Conservation (phyloP, 2,113 vertebrate species). For the Neolamprologus variostigma region DNA sequence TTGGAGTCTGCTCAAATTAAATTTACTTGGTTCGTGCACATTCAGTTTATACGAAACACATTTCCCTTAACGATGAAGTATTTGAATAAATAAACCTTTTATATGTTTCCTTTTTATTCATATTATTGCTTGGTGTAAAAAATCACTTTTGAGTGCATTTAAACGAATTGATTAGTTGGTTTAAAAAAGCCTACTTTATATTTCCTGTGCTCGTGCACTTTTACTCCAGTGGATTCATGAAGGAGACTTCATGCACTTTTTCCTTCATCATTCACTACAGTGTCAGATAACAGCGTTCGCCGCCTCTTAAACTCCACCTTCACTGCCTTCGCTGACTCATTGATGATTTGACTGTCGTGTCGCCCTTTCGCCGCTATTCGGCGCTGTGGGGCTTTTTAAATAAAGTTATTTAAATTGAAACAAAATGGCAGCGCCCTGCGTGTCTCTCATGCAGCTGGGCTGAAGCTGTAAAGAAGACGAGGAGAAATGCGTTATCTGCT, state of each 20-base stretch:
- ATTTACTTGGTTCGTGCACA: neutral
- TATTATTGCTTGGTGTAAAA: neutral
- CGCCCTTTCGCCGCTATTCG: neutral
- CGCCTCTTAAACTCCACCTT: neutral
- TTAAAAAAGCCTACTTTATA: neutral
- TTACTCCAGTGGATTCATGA: neutral
- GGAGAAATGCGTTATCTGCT: neutral
- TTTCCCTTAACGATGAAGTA: neutral
- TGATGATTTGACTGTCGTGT: neutral
- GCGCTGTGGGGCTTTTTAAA: neutral
- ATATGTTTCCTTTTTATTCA: neutral
- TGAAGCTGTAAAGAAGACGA: neutral
- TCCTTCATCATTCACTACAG: neutral
- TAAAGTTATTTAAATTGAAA: slow-evolving; percentile 45
- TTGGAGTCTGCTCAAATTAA: neutral
- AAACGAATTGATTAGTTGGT: neutral
- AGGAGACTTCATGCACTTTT: neutral
- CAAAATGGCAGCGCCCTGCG: slow-evolving; percentile 56
- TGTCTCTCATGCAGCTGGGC: neutral
- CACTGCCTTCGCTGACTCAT: neutral
- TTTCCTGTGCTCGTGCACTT: neutral
- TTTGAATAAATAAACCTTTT: neutral
- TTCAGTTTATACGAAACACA: neutral
- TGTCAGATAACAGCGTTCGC: neutral
- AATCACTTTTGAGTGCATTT: neutral